Evolutionary conservation across 2,797 vertebrate species (phyloP).

Genomic region (Sebastes trivittatus): DNA sequence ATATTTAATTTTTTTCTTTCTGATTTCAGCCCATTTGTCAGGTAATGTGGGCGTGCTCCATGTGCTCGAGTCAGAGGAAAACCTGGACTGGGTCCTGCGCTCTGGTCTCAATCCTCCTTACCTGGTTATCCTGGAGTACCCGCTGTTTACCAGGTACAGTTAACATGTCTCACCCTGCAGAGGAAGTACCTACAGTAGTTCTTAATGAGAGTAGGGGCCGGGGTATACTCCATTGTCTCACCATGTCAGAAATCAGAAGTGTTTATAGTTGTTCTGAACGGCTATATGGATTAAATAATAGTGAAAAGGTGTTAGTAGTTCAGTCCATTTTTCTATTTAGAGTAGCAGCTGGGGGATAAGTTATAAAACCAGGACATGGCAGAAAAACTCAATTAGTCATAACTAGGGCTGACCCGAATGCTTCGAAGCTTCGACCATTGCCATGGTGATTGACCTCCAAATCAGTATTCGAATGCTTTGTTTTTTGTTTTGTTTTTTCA

Average conservation of each 20-base stretch:
- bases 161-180: not conserved
- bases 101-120: constrained; percentile 90
- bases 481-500: no score
- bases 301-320: not conserved
- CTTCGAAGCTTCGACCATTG: no score
- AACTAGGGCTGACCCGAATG: no score
- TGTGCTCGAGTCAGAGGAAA: constrained; percentile 86
- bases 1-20: not conserved
- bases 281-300: not conserved
- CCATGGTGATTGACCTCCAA: no score
- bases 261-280: not conserved
- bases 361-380: not conserved
- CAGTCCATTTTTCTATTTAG: not conserved
- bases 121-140: constrained; percentile 88
- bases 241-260: not conserved
- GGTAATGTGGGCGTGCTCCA: constrained; percentile 95
- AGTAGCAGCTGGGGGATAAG: not conserved
- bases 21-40: constrained; percentile 86
- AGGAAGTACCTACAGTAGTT: not conserved
- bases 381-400: not conserved
- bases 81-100: constrained; percentile 89
- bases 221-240: not conserved
- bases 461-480: no score
- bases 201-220: not conserved
- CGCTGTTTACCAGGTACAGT: constrained; percentile 88